phyloP scores from a whole-genome alignment of 2,888 invertebrate genomes.

The Holacanthella duospinosa region DNA sequence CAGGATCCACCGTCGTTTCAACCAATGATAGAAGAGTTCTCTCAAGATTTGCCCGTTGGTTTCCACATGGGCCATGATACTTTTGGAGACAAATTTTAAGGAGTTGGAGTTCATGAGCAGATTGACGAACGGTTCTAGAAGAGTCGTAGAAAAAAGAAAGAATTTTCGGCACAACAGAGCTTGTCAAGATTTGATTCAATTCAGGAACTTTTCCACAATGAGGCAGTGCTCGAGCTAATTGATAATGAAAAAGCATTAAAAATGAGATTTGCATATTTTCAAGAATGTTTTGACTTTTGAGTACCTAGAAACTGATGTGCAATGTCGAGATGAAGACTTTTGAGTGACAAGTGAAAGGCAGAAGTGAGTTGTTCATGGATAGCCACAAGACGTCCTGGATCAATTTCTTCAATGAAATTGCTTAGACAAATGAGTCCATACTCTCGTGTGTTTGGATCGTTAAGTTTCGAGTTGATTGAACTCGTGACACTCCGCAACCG shows the following conservation, averaged over 20 bases:
- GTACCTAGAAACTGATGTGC: slow-evolving; percentile 20
- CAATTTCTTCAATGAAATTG: slow-evolving; percentile 17
- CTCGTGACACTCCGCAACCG: slow-evolving; percentile 22
- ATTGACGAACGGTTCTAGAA: neutral
- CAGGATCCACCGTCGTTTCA: slow-evolving; percentile 6
- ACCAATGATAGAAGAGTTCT: slow-evolving; percentile 18
- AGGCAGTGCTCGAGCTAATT: slow-evolving; percentile 27
- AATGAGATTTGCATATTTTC: neutral
- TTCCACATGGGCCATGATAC: slow-evolving; percentile 32
- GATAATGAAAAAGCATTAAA: too few species aligned
- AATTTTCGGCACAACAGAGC: slow-evolving; percentile 26
- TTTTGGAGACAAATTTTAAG: slow-evolving; percentile 24
- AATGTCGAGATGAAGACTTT: slow-evolving; percentile 21
- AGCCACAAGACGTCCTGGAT: slow-evolving; percentile 17
- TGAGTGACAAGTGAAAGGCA: slow-evolving; percentile 24
- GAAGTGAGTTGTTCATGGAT: slow-evolving; percentile 29
- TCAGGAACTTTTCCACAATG: slow-evolving; percentile 26
- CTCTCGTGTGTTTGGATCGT: slow-evolving; percentile 26
- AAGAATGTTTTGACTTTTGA: too few species aligned
- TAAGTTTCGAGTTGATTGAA: slow-evolving; percentile 25
- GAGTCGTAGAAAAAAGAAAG: slow-evolving; percentile 20
- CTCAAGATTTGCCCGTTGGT: slow-evolving; percentile 25
- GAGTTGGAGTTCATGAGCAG: slow-evolving; percentile 18
- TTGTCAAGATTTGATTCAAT: slow-evolving; percentile 23
- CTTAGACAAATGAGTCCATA: slow-evolving; percentile 26